Conservation (phyloP, 2,113 vertebrate species). For the Phylloscopus whistleri region DNA sequence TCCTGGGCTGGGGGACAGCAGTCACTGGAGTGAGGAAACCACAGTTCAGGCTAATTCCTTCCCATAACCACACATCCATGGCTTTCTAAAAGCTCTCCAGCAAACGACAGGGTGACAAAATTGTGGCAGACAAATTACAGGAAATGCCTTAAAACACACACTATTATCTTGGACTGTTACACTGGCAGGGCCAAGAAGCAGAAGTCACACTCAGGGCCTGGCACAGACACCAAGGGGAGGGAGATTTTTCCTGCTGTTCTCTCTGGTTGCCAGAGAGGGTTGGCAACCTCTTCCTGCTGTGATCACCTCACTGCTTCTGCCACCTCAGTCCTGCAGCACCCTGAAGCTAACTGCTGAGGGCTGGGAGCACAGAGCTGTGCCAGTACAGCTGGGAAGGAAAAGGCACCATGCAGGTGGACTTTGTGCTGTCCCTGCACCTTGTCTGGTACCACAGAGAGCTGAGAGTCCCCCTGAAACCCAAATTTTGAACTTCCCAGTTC, state of each 20-base stretch:
- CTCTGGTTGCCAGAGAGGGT: background rate
- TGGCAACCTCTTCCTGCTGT: fast-evolving
- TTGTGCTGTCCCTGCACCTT: background rate
- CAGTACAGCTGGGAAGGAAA: background rate
- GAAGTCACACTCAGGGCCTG: background rate
- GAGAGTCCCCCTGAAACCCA: background rate
- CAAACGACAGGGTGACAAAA: background rate
- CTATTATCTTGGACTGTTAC: background rate
- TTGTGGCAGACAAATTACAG: background rate
- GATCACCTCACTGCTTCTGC: background rate
- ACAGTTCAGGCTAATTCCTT: background rate
- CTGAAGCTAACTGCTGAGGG: background rate
- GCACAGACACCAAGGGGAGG: fast-evolving
- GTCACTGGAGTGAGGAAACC: background rate
- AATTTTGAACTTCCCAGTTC: background rate
- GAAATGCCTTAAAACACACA: background rate
- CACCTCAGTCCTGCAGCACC: background rate
- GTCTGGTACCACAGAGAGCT: fast-evolving
- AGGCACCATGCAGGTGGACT: background rate
- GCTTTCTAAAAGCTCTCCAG: background rate
- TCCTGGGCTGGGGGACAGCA: background rate
- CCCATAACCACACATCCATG: background rate
- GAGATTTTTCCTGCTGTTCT: background rate
- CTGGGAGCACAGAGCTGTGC: background rate
- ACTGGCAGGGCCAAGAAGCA: background rate